phyloP scores from a whole-genome alignment of 2,888 invertebrate species.

The Galerucella nymphaeae region DNA sequence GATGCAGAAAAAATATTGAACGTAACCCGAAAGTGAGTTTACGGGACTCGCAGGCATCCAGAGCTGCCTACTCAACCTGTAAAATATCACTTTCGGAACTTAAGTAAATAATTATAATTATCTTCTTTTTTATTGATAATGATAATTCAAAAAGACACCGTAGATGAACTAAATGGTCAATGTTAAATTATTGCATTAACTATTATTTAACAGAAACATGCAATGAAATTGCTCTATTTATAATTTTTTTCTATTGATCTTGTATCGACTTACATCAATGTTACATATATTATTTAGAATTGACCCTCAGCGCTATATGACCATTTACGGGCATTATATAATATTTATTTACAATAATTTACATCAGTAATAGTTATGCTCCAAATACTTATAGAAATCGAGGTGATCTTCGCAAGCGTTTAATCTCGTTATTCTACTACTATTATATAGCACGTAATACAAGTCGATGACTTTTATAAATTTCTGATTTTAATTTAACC shows the following conservation, averaged over 20 bases:
- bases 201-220: background rate
- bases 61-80: too few species aligned
- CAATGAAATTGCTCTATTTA: background rate
- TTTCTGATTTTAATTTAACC: background rate
- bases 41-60: too few species aligned
- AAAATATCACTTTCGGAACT: too few species aligned
- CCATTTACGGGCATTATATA: conserved; percentile 26
- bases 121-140: too few species aligned
- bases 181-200: background rate
- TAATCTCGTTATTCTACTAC: conserved; percentile 2
- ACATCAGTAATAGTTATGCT: conserved; percentile 36
- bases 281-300: conserved; percentile 1
- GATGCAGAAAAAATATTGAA: too few species aligned
- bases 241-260: background rate
- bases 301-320: conserved; percentile 19
- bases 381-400: conserved; percentile 31
- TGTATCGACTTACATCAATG: conserved; percentile 1
- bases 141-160: too few species aligned
- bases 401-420: conserved; percentile 17
- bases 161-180: too few species aligned
- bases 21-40: too few species aligned
- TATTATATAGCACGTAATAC: background rate
- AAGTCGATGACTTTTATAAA: background rate
- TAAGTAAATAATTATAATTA: too few species aligned
- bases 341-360: conserved; percentile 30